phyloP scores from a whole-genome alignment of 2,888 invertebrate species.

The Apotomis turbidana region DNA sequence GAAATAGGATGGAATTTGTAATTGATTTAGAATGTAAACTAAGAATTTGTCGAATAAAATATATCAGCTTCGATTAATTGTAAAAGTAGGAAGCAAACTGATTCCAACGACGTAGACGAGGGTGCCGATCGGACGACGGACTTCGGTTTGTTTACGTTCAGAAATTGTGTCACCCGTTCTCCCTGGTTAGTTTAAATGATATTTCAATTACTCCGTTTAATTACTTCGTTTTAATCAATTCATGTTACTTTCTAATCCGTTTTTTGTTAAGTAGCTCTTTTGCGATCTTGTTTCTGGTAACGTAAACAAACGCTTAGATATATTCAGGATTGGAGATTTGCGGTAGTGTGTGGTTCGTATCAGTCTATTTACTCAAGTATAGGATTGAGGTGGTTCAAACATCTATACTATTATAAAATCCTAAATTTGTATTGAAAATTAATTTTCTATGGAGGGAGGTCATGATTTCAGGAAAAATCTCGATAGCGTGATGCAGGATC shows the following conservation, averaged over 20 bases:
- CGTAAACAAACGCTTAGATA: too few relatives aligned
- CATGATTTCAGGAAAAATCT: too few relatives aligned
- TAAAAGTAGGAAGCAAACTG: constrained; percentile 50
- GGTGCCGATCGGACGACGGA: constrained; percentile 44
- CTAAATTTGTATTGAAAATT: too few relatives aligned
- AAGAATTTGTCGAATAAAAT: background rate
- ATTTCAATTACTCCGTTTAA: constrained; percentile 26
- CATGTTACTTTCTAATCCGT: background rate
- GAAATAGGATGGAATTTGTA: background rate
- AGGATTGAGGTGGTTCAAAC: too few relatives aligned
- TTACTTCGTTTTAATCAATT: constrained; percentile 16
- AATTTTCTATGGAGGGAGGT: too few relatives aligned
- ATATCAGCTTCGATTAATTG: constrained; percentile 18
- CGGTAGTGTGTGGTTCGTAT: too few relatives aligned
- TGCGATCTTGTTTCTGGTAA: too few relatives aligned
- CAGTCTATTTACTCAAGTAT: too few relatives aligned
- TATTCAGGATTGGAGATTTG: too few relatives aligned
- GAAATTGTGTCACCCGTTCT: constrained; percentile 42
- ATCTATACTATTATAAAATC: too few relatives aligned
- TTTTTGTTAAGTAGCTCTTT: constrained; percentile 5
- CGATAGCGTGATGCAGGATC: too few relatives aligned
- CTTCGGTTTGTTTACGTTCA: constrained; percentile 50
- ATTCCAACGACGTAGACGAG: constrained; percentile 55
- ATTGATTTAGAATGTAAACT: background rate
- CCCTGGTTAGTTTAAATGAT: constrained; percentile 10